Percentiles rank a stretch among this genome's conserved stretches.
phyloP scores from a whole-genome alignment of 2,888 invertebrate species.

The Hanleya hanleyi region DNA sequence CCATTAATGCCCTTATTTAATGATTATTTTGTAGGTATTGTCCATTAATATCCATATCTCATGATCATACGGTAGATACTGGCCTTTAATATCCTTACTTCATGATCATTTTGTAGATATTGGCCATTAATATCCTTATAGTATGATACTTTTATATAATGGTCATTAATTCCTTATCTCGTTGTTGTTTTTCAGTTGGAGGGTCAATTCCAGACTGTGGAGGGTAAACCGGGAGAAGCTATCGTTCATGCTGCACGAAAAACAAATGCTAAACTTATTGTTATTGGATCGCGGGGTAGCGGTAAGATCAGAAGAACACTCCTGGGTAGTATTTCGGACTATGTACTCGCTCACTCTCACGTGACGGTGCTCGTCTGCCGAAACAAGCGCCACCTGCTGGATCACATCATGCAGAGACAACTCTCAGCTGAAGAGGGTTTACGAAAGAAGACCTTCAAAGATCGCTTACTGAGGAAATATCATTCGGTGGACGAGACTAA shows the following conservation, averaged over 20 bases:
- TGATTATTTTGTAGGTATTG: too few relatives aligned
- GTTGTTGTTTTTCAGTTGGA: conserved; percentile 4
- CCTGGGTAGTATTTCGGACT: conserved; percentile 3
- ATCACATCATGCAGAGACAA: not conserved
- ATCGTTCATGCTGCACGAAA: conserved; percentile 7
- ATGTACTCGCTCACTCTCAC: not conserved
- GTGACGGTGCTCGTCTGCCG: conserved; percentile 5
- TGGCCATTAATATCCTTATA: too few relatives aligned
- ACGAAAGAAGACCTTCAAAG: not conserved
- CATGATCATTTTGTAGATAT: too few relatives aligned
- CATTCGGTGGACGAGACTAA: not conserved
- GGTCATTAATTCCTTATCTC: too few relatives aligned
- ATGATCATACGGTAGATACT: too few relatives aligned
- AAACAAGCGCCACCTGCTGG: conserved; percentile 9
- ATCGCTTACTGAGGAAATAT: not conserved
- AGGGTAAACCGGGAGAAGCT: conserved; percentile 3
- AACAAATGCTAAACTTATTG: not conserved
- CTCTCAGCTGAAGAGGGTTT: not conserved
- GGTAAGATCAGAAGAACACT: not conserved
- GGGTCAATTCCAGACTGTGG: not conserved
- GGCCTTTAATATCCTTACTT: too few relatives aligned
- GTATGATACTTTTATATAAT: too few relatives aligned
- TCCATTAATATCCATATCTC: too few relatives aligned
- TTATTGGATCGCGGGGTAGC: conserved; percentile 3
- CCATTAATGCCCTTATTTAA: too few relatives aligned